Conservation (phyloP, 2,113 vertebrate species). For the Falco punctatus region DNA sequence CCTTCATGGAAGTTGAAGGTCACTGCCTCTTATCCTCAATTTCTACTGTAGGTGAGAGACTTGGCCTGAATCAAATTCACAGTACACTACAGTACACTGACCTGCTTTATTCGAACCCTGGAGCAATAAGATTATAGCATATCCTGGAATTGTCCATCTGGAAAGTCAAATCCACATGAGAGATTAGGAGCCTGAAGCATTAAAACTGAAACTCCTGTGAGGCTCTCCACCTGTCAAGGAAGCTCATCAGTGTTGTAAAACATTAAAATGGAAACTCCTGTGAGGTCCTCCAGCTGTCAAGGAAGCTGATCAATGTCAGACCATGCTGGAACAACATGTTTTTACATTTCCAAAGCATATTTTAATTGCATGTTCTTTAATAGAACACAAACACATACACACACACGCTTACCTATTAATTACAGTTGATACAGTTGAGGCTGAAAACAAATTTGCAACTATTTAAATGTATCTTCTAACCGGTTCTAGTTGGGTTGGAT, state of each 20-base stretch:
- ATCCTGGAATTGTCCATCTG: slow-evolving; percentile 41
- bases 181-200: slow-evolving; percentile 2
- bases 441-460: not conserved
- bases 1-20: not conserved
- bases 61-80: not conserved
- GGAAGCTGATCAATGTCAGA: not conserved
- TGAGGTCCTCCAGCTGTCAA: slow-evolving; percentile 10
- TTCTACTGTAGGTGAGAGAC: not conserved
- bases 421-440: not conserved
- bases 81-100: not conserved
- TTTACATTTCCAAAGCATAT: slow-evolving; percentile 32
- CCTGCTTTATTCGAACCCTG: not conserved
- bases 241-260: not conserved
- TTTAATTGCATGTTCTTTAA: slow-evolving; percentile 1
- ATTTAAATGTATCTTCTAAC: not conserved
- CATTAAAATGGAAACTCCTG: not conserved
- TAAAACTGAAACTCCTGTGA: not conserved
- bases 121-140: not conserved
- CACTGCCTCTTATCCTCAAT: not conserved
- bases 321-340: not conserved
- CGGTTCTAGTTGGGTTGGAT: not conserved
- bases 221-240: slow-evolving; percentile 19
- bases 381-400: not conserved
- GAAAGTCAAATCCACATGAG: slow-evolving; percentile 1
- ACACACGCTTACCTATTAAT: not conserved